These are phyloP conservation scores for Belonocnema kinseyi DNA, from an alignment of 1,140 invertebrate species.

Conservation along the genomic window DNA sequence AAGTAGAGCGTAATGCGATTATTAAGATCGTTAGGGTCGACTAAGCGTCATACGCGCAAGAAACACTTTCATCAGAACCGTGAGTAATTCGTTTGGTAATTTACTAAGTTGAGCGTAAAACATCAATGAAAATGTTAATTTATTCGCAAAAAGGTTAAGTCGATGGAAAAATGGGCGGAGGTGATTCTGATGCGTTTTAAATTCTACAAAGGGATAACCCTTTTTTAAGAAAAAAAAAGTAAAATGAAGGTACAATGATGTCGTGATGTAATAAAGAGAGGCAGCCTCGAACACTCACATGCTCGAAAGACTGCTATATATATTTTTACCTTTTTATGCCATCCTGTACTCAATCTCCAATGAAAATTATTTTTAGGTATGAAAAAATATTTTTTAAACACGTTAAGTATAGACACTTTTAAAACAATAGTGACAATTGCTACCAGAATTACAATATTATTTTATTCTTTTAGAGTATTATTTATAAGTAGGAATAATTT, in stretches of 20 bases:
- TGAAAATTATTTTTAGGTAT: too few species aligned
- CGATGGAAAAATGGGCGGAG: slow-evolving; percentile 1
- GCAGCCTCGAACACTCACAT: too few species aligned
- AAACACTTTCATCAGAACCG: slow-evolving; percentile 52
- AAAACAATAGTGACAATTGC: too few species aligned
- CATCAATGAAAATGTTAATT: slow-evolving; percentile 61
- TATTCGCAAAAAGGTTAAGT: slow-evolving; percentile 51
- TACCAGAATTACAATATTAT: too few species aligned
- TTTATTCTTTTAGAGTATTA: too few species aligned
- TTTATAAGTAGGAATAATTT: too few species aligned
- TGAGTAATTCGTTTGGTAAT: slow-evolving; percentile 58
- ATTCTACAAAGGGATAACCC: neutral
- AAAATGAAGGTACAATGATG: neutral
- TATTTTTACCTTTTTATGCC: too few species aligned
- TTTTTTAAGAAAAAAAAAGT: neutral
- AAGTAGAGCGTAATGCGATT: slow-evolving; percentile 27
- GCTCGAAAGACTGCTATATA: too few species aligned
- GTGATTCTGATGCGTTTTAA: slow-evolving; percentile 20
- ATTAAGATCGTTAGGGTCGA: slow-evolving; percentile 29
- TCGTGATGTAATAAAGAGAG: neutral
- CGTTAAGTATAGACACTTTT: too few species aligned
- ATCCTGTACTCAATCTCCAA: too few species aligned
- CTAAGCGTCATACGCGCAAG: slow-evolving; percentile 26
- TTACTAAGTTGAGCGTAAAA: slow-evolving; percentile 56
- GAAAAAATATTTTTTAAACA: too few species aligned